Evolutionary conservation across 2,113 vertebrate species (phyloP), one percentile per base, ranked within the genome.

Genomic region (Vireo altiloquus): DNA sequence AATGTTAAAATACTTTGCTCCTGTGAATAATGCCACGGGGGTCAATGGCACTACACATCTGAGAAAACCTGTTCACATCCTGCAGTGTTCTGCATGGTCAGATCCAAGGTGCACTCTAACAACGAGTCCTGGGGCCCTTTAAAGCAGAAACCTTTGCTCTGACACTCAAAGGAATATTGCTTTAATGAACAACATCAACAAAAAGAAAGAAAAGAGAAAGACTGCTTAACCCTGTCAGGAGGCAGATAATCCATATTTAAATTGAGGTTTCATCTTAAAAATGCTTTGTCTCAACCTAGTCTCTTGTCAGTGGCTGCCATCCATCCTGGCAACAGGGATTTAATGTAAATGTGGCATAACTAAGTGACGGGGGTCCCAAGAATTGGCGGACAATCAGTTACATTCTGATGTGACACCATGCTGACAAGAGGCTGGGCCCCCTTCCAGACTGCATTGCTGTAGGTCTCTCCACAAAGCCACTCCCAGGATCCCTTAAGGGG

Each of bases 371-470:
- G 94, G 96, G 96, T 96, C 96, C 95, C 94, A 95, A 95, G 95
- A 96, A 97, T 88, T 97, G 97, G 97, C 94, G 82, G 95, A 97
- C 94, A 98, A 97, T 97, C 96, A 95, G 92, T 95, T 96, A 96
- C 97, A 97, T 97, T 98, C 96, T 98, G 97, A 97, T 97, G 95
- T 96, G 96, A 98, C 97, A 97, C 97, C 96, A 97, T 95, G 97
- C 97, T 98, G 97, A 94, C 96, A 97, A 96, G 96, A 94, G 92
- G 95, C 95, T 95, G 95, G 97, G 95, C 94, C 96, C 94, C 96
- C 96, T 93, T 97, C 97, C 96, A 98, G 96, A 95, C 96, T 84
- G 96, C 97, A 91, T 90, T 97, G 97, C 98, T 98, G 97, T 98
- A 98, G 97, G 98, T 98, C 98, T 95, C 89, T 91, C 90, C 94